A percentile compares a stretch with the other conserved stretches of the same genome.
phyloP scores from a whole-genome alignment of 2,888 invertebrate species.

The Autographa pulchrina region DNA sequence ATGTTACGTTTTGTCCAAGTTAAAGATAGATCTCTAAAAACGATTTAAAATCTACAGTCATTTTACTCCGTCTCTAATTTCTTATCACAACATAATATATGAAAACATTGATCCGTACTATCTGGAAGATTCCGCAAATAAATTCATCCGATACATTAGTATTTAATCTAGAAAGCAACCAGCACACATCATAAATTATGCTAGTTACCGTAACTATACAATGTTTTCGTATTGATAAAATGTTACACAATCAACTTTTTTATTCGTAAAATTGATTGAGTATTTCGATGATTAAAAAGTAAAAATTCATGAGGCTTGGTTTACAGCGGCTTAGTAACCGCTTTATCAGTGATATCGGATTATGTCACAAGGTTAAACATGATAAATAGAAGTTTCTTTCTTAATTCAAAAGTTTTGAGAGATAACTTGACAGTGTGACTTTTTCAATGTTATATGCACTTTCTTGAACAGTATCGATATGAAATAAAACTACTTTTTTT shows the following conservation, averaged over 20 bases:
- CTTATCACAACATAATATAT: too few relatives aligned
- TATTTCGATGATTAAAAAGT: slow-evolving; percentile 33
- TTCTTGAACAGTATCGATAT: too few relatives aligned
- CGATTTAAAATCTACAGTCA: too few relatives aligned
- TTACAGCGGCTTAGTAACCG: slow-evolving; percentile 26
- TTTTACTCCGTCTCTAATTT: too few relatives aligned
- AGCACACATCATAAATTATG: not conserved
- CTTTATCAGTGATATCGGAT: slow-evolving; percentile 32
- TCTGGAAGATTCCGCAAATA: not conserved
- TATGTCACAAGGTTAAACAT: slow-evolving; percentile 3
- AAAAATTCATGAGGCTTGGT: slow-evolving; percentile 5
- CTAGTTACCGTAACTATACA: not conserved
- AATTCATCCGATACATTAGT: not conserved
- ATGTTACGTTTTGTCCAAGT: too few relatives aligned
- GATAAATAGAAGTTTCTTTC: not conserved
- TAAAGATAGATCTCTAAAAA: too few relatives aligned
- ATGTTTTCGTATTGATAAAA: not conserved
- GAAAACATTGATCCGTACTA: not conserved
- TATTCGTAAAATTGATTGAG: slow-evolving; percentile 16
- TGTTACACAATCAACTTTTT: slow-evolving; percentile 3
- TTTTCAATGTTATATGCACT: too few relatives aligned
- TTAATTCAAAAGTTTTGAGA: not conserved
- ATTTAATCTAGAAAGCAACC: not conserved
- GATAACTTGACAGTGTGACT: not conserved
- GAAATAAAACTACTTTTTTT: too few relatives aligned